Percentiles rank a stretch among this genome's conserved stretches.
Conservation (phyloP, 2,113 vertebrate genomes). For the human region DNA sequence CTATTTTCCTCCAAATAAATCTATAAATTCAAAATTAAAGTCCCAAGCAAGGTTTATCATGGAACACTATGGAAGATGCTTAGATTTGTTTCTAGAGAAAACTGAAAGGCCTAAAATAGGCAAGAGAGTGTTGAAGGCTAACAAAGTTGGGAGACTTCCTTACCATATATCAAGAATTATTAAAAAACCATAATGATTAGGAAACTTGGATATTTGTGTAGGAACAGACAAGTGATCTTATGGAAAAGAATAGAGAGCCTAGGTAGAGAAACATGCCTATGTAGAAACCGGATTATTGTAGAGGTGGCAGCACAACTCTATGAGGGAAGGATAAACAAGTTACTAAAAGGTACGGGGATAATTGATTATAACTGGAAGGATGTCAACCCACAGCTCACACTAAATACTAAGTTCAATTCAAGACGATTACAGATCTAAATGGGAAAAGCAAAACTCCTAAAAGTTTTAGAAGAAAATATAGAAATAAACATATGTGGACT, state of each 20-base stretch:
- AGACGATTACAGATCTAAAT: not conserved
- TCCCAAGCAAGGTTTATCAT: not conserved
- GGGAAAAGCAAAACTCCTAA: not conserved
- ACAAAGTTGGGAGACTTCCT: not conserved
- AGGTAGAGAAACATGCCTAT: not conserved
- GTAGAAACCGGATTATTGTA: not conserved
- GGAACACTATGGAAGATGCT: not conserved
- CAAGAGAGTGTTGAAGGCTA: not conserved
- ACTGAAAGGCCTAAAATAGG: not conserved
- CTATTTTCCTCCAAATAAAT: not conserved
- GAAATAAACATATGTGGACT: not conserved
- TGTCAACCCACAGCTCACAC: not conserved
- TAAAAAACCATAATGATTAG: not conserved
- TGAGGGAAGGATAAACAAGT: not conserved
- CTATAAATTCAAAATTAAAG: slow-evolving; percentile 35
- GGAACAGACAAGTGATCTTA: not conserved
- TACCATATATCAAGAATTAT: not conserved
- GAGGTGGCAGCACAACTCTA: not conserved
- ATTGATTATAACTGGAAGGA: not conserved
- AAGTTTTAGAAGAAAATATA: not conserved
- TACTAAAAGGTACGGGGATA: not conserved
- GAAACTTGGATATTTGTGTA: not conserved
- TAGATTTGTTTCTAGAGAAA: not conserved
- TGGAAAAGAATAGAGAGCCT: not conserved
- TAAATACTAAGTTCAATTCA: not conserved